Percentiles rank a stretch among this genome's conserved stretches.
Conservation (phyloP, 1,140 invertebrate genomes). For the Polyergus mexicanus region DNA sequence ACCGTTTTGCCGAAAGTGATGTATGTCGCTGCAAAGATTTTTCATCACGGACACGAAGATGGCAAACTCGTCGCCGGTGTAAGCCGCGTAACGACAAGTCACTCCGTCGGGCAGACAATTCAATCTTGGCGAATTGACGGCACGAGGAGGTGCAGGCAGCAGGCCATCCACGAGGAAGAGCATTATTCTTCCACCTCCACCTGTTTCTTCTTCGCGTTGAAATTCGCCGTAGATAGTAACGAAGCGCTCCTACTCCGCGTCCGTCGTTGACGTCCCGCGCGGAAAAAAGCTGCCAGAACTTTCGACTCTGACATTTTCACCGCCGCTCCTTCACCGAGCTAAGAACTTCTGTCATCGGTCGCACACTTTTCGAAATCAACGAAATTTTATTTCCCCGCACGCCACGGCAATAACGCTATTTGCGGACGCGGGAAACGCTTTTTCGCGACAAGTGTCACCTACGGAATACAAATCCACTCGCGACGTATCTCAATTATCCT, state of each 20-base stretch:
- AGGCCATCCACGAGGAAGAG: slow-evolving; percentile 55
- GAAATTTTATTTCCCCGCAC: slow-evolving; percentile 52
- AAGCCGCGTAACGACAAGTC: slow-evolving; percentile 69
- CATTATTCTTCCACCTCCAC: slow-evolving; percentile 69
- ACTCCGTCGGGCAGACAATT: slow-evolving; percentile 67
- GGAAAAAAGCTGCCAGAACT: slow-evolving; percentile 40
- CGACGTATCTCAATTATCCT: slow-evolving; percentile 34
- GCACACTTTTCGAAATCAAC: slow-evolving; percentile 55
- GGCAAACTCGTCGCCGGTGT: slow-evolving; percentile 41
- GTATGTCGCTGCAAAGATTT: slow-evolving; percentile 33
- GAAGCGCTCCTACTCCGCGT: slow-evolving; percentile 11
- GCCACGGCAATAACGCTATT: slow-evolving; percentile 15
- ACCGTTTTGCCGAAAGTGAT: slow-evolving; percentile 27
- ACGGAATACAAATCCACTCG: slow-evolving; percentile 31
- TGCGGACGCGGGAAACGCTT: slow-evolving; percentile 5
- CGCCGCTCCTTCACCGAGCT: slow-evolving; percentile 6
- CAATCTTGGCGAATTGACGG: slow-evolving; percentile 71
- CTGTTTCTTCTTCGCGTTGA: slow-evolving; percentile 31
- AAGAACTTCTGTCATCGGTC: slow-evolving; percentile 28
- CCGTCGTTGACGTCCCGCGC: slow-evolving; percentile 44
- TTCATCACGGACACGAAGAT: slow-evolving; percentile 26
- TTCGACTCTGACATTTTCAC: slow-evolving; percentile 53
- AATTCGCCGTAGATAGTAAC: slow-evolving; percentile 59
- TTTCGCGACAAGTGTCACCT: slow-evolving; percentile 39
- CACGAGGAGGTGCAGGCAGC: slow-evolving; percentile 27